Conservation (phyloP, 2,888 invertebrate species). For the Phyto melanocephala region DNA sequence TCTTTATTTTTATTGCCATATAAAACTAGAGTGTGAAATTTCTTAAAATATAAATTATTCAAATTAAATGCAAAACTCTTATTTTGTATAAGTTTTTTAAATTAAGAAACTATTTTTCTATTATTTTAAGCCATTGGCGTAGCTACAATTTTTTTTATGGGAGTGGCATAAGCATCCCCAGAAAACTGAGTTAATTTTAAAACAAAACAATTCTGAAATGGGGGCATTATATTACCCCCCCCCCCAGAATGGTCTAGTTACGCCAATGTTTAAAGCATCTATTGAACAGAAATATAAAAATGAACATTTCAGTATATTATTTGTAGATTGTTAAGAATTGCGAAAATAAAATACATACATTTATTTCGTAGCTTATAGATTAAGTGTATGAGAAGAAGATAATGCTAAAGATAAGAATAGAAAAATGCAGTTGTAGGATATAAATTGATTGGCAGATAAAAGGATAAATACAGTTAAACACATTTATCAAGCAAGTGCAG, state of each 20-base stretch:
- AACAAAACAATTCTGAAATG: no score
- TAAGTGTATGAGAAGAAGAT: background rate
- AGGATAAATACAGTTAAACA: background rate
- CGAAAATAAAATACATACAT: background rate
- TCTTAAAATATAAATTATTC: conserved; percentile 17
- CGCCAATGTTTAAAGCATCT: no score
- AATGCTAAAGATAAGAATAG: background rate
- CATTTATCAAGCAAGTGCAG: no score
- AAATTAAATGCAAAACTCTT: conserved; percentile 42
- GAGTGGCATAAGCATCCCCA: no score
- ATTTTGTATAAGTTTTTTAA: background rate
- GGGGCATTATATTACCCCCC: no score
- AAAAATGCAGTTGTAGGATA: background rate
- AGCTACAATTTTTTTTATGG: no score
- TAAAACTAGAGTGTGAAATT: background rate
- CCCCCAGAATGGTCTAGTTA: no score
- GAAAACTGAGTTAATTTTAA: no score
- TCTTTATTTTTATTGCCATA: conserved; percentile 38
- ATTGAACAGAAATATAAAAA: no score
- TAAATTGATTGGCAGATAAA: background rate
- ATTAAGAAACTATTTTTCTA: background rate
- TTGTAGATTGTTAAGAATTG: no score
- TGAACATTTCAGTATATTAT: no score
- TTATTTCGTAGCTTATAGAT: background rate
- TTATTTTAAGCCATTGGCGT: no score